Evolutionary conservation across 2,113 vertebrate genomes (phyloP), one percentile per base, ranked within the genome.

Genomic region (Melospiza melodia): DNA sequence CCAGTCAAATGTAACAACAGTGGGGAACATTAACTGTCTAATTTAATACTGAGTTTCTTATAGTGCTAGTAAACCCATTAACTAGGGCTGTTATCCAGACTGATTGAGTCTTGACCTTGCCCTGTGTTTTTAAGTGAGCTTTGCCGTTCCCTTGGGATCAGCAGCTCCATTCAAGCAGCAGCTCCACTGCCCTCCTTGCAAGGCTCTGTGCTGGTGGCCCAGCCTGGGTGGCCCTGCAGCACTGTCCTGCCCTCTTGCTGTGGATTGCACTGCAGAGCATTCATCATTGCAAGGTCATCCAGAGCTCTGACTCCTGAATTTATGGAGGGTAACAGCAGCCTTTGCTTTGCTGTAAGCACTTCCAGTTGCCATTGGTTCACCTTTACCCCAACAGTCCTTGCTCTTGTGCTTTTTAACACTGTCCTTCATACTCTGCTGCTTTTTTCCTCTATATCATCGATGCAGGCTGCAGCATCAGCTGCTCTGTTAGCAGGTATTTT

Each of bases 191-290:
- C n/a, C 15, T 49, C 39, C 41, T 54, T 30, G 31, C 0, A 2
- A 33, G 28, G 25, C 11, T 58, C 52, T 10, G 2, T 23, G 80
- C 43, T 68, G 13, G 71, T 3, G 3, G 51, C 74, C 41, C 46
- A 62, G 74, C 57, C 43, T 7, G 7, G 33, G 11, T 76, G 72
- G 73, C 58, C 83, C 63, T 71, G 51, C 69, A 71, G 69, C 58
- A 22, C 0, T 1, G 2, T 72, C 35, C 54, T 65, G 57, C 43
- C 33, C 52, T 52, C 37, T 52, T 0, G 0, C 41, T 71, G 55
- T 31, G 6, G 18, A 55, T 55, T 67, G 69, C 41, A 11, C 81
- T 74, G 59, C 46, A 41, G 39, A 84, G 27, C 1, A 0, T 25
- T 66, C 16, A 24, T 55, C 0, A 0, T 67, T 87, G 59, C 1